Base-by-base conservation (phyloP, 2,113 vertebrate species). In the Poicephalus gulielmi region DNA sequence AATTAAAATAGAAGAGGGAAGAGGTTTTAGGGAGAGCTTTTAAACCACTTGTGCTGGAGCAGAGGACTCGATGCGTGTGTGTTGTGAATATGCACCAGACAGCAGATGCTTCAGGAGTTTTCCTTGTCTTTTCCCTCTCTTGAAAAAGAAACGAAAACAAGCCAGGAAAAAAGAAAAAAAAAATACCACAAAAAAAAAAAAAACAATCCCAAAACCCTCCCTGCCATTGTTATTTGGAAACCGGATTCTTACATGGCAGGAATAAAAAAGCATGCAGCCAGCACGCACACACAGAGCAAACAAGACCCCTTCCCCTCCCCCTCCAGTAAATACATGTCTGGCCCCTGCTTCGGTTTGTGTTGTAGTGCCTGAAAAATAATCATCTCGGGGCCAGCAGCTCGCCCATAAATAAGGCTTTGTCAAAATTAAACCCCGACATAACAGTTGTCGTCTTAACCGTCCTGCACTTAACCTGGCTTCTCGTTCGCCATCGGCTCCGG, bases 311-410 rank as follows among this genome's bases (percentile, higher is more conserved):
- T 96, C 93, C 88, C 94, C 94, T 88, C 90, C 92, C 94, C 88
- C 84, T 83, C 90, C 81, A 37, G 81, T 90, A 90, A 97, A 97
- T 93, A 83, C 93, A 52, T 33, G 96, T 92, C 80, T 94, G 88
- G 93, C 83, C 92, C 82, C 96, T 82, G 71, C 71, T 87, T 83
- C 62, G 53, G 83, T 83, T 94, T 96, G 83, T 93, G 96, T 95
- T 93, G 95, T 89, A 95, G 94, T 81, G 60, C 24, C 89, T 97
- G 96, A 96, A 96, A 97, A 96, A 97, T 92, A 53, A 87, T 84
- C 92, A 81, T 89, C 63, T 83, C 52, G 52, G n/a, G 86, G 75
- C 64, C 83, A 53, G 53, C 37, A 83, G 83, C 57, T 81, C 77
- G 17, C 66, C 75, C 24, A 63, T 64, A 89, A 75, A 79, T 55